phyloP scores from a whole-genome alignment of 2,113 vertebrate species.

The Protobothrops mucrosquamatus region DNA sequence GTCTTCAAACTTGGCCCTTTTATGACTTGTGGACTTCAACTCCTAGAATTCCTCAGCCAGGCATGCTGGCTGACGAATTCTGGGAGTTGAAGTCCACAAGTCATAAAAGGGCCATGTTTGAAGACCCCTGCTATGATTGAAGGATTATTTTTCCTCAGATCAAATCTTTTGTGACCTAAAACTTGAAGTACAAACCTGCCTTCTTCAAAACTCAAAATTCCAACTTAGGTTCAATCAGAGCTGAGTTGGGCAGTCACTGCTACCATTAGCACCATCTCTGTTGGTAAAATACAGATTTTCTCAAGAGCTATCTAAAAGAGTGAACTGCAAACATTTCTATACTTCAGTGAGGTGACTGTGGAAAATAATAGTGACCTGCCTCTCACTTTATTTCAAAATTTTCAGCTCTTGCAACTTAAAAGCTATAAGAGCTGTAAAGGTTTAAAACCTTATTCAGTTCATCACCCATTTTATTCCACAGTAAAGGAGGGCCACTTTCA shows the following conservation, averaged over 20 bases:
- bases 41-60: no score
- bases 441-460: slow-evolving; percentile 48
- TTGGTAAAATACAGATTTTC: not conserved
- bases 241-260: not conserved
- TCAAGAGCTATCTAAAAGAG: not conserved
- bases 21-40: no score
- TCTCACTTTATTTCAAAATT: slow-evolving; percentile 16
- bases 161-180: not conserved
- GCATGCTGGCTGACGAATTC: no score
- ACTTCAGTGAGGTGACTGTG: slow-evolving; percentile 29
- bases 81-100: no score
- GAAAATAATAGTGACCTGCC: slow-evolving; percentile 26
- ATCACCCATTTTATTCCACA: slow-evolving; percentile 33
- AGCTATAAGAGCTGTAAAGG: slow-evolving; percentile 45
- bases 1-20: no score
- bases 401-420: not conserved
- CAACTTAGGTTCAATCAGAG: not conserved
- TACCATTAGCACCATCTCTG: not conserved
- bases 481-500: slow-evolving; percentile 18
- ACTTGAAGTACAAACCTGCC: not conserved
- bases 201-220: not conserved
- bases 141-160: not conserved
- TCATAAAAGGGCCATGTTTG: no score
- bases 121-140: not conserved
- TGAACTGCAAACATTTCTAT: slow-evolving; percentile 33